Evolutionary conservation across 2,797 vertebrate genomes (phyloP), one percentile per base, ranked within the genome.

Genomic region (Okamejei kenojei): DNA sequence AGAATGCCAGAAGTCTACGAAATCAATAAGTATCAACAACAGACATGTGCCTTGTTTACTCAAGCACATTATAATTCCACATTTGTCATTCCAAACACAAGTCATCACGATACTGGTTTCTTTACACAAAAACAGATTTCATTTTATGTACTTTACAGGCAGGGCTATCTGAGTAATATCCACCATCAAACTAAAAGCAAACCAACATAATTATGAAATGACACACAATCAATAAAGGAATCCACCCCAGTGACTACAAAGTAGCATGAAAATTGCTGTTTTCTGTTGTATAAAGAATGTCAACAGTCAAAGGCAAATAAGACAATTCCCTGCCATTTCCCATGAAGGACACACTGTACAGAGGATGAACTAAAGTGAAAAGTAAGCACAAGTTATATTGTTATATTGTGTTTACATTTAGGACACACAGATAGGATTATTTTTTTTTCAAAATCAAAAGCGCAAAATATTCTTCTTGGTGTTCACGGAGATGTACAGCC

Each of bases 51-150:
- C 9, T 92, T 92, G 90, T 92, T 92, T 92, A 73, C 90, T n/a
- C 90, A 92, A 74, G 38, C 71, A 45, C 68, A 54, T 92, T 74
- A 71, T 92, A 92, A 92, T 92, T 92, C 90, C 90, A 92, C 71
- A 92, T 92, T 92, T 92, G 23, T 76, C 54, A 92, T 92, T 92
- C 90, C 23, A 92, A 68, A 73, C 90, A 92, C 90, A 92, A 74
- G 90, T 92, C 76, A 71, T 26, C 90, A 92, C 90, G n/a, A 91
- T 29, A 76, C 68, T 19, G 21, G 71, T 92, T 92, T 92, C 90
- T 92, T 92, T 92, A 54, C 71, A 74, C 68, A 92, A 74, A 92
- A 92, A 76, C 71, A 76, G 71, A 76, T 76, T 92, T 73, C 90
- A 54, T 92, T 76, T 92, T 92, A 92, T 92, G 90, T 92, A 74